Conservation (phyloP, 2,888 invertebrate genomes). For the Coremacera marginata region DNA sequence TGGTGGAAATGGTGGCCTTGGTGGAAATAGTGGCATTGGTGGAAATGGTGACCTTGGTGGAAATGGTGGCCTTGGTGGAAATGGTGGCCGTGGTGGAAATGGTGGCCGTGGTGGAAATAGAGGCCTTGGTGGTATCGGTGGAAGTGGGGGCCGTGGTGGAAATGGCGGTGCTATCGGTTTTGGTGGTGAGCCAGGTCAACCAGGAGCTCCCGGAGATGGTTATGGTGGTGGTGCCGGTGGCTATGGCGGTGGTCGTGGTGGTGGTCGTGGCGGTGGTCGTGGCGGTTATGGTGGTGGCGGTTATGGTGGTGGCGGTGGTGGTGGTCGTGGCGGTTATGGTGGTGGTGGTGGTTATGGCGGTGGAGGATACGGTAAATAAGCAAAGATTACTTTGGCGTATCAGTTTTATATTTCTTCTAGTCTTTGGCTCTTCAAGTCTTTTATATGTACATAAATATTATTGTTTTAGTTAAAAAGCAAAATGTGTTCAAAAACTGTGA, state of each 20-base stretch:
- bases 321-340: not conserved
- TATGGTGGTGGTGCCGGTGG: constrained; percentile 1
- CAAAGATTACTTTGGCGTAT: no score
- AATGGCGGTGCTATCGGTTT: not conserved
- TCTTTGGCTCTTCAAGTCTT: no score
- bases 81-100: not conserved
- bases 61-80: no score
- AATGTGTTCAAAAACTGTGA: no score
- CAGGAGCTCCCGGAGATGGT: not conserved
- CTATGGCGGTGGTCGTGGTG: not conserved
- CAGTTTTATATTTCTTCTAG: no score
- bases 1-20: no score
- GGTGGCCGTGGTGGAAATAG: not conserved
- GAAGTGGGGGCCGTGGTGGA: no score
- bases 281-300: not conserved
- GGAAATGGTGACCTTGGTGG: no score
- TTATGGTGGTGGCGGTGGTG: not conserved
- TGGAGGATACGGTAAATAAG: not conserved
- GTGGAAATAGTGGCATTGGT: no score
- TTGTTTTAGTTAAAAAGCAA: no score
- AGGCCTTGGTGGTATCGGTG: not conserved
- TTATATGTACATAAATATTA: no score
- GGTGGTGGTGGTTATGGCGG: not conserved
- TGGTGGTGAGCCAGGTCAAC: not conserved
- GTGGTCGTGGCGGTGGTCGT: not conserved